Evolutionary conservation across 2,113 vertebrate species (phyloP).

Genomic region (Rhodinocichla rosea): DNA sequence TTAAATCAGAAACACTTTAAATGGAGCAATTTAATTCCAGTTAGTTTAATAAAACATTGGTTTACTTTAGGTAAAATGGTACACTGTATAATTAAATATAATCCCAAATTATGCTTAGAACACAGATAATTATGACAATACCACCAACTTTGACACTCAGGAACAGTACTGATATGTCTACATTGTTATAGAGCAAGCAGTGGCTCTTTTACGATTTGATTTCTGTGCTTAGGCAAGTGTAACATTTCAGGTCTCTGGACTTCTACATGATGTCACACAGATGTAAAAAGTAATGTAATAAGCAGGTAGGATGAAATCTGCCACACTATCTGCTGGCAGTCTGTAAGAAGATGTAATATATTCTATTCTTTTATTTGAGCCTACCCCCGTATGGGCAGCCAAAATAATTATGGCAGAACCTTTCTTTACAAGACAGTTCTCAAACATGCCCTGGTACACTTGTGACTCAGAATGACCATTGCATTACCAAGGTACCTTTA

Average conservation of each 20-base stretch:
- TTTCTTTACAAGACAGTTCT: background rate
- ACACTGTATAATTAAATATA: background rate
- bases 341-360: background rate
- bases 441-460: background rate
- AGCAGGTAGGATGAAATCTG: background rate
- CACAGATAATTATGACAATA: background rate
- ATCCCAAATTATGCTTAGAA: background rate
- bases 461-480: background rate
- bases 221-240: background rate
- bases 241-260: background rate
- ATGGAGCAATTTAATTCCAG: background rate
- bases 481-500: background rate
- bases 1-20: background rate
- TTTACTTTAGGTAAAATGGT: background rate
- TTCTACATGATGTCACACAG: rapidly evolving
- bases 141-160: background rate
- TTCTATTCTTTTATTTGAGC: background rate
- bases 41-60: background rate
- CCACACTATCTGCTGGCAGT: background rate
- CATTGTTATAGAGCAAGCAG: background rate
- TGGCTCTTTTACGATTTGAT: background rate
- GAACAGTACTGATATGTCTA: background rate
- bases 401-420: background rate
- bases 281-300: background rate
- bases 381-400: background rate